Percentiles rank a stretch among this genome's conserved stretches.
Conservation (phyloP, 2,797 vertebrate genomes). For the Fringilla coelebs region DNA sequence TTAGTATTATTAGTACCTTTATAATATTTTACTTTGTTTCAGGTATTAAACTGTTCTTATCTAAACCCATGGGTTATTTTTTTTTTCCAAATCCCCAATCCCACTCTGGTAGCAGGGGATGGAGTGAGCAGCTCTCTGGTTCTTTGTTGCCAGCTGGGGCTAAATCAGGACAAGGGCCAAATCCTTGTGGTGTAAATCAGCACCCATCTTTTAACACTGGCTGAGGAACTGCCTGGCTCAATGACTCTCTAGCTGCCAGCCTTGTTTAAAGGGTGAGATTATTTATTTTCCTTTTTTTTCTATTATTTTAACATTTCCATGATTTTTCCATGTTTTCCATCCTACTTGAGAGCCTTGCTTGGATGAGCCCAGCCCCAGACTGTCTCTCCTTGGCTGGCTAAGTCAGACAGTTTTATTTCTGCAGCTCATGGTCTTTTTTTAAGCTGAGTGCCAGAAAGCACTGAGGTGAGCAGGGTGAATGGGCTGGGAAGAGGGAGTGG, state of each 20-base stretch:
- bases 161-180: neutral
- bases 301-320: neutral
- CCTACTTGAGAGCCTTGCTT: neutral
- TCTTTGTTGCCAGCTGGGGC: neutral
- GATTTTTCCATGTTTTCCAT: neutral
- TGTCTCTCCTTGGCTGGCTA: neutral
- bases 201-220: neutral
- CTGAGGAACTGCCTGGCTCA: neutral
- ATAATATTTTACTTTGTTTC: neutral
- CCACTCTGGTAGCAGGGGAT: neutral
- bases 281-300: neutral
- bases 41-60: neutral
- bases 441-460: conserved; percentile 11
- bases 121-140: neutral
- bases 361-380: neutral
- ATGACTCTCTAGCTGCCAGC: neutral
- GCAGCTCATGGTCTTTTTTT: neutral
- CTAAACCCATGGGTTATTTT: neutral
- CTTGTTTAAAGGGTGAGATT: neutral
- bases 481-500: neutral
- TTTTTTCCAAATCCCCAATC: neutral
- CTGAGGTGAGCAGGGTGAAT: neutral
- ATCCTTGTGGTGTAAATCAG: neutral
- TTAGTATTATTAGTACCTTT: neutral
- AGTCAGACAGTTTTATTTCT: conserved; percentile 25